Conservation (phyloP, 2,888 invertebrate genomes). For the Apotomis betuletana region DNA sequence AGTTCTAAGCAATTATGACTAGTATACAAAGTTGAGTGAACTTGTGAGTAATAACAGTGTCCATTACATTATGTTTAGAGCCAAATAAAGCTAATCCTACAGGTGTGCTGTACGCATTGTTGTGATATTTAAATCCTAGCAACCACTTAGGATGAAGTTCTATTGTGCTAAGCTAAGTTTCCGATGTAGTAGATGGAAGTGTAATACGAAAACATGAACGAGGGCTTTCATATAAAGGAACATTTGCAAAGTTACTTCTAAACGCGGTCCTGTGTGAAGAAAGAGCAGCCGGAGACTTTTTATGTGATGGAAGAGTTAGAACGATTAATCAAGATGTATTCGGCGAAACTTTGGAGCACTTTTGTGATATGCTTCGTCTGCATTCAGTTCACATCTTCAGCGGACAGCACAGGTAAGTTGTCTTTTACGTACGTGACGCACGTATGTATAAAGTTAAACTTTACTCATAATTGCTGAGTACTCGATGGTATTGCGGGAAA, state of each 20-base stretch:
- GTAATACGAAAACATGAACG: slow-evolving; percentile 27
- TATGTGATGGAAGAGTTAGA: slow-evolving; percentile 78
- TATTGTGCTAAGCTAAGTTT: slow-evolving; percentile 41
- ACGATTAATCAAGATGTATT: slow-evolving; percentile 73
- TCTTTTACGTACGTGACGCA: neutral
- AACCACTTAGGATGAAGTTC: slow-evolving; percentile 63
- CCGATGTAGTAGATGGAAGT: slow-evolving; percentile 41
- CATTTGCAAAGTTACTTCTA: slow-evolving; percentile 13
- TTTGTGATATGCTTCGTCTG: slow-evolving; percentile 57
- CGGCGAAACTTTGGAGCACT: slow-evolving; percentile 57
- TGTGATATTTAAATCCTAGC: slow-evolving; percentile 78
- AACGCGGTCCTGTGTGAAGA: slow-evolving; percentile 11
- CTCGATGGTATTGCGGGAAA: neutral
- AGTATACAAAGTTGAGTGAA: slow-evolving; percentile 77
- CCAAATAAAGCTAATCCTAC: slow-evolving; percentile 71
- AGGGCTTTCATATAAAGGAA: slow-evolving; percentile 17
- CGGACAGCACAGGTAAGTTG: slow-evolving; percentile 68
- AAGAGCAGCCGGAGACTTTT: slow-evolving; percentile 25
- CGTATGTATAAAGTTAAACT: slow-evolving; percentile 1
- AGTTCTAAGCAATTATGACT: slow-evolving; percentile 47
- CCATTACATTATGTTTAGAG: slow-evolving; percentile 61
- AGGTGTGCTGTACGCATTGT: slow-evolving; percentile 71
- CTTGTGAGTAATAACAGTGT: slow-evolving; percentile 58
- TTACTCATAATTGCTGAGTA: neutral
- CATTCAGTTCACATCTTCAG: slow-evolving; percentile 54